Base-by-base conservation (phyloP, 2,113 vertebrate species). In the Gobius niger region DNA sequence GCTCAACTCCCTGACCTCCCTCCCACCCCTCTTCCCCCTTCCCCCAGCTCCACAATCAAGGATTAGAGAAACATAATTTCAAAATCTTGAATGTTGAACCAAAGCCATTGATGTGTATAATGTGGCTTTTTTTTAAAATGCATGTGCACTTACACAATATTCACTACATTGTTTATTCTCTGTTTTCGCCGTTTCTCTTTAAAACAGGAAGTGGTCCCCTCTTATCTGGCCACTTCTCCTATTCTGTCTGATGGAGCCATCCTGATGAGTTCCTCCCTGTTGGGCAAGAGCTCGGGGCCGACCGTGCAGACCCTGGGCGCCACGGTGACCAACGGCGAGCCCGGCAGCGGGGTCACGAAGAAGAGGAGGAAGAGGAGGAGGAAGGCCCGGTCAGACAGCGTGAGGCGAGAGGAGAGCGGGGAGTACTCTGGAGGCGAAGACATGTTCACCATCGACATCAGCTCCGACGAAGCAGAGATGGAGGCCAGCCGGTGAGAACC, bases 391-490 rank as follows among this genome's bases (percentile, higher is more conserved):
- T 67, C 93, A 44, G 96, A 97, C 85, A 96, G 81, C 82, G 42
- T 93, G 62, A 95, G 94, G 81, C 88, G 94, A 80, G 96, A 96
- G 11, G 96, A 93, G 44, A 90, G 67, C 15, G 85, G 68, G 6
- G 92, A 95, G 70, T 93, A 95, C 0, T 95, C 94, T 0, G 96
- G 94, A 62, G 94, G 95, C 2, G 95, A 98, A 24, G 95, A 98
- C 76, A 93, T 99, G 95, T 99, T 99, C 81, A 90, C 93, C 63
- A 96, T 99, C 15, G 96, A 99, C 82, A 95, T 98, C 88, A 98
- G 96, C 84, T 98, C 96, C 0, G 96, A 98, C 1, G 96, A 98
- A 76, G 94, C 68, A 47, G 80, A 76, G 57, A 81, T 69, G 61
- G 82, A 87, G 52, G 81, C 8, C 76, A 87, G 41, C 76, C 87